Evolutionary conservation across 2,797 vertebrate species (phyloP), one percentile per base, ranked within the genome.

Genomic region (Saxicola maurus): DNA sequence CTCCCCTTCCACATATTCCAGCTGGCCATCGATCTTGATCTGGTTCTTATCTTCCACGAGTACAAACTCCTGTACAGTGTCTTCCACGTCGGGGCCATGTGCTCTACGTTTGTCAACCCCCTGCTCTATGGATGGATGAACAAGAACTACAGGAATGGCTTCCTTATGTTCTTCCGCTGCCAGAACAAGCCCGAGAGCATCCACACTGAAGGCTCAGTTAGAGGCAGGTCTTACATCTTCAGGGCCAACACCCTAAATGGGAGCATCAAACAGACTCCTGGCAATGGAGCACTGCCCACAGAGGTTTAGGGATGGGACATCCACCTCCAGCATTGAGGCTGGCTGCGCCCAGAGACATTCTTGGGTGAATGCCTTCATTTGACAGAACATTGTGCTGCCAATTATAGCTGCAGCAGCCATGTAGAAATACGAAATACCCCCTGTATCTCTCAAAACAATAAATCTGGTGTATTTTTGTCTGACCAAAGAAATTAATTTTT

Each of bases 71-170:
- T 99, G 65, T 99, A 98, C 91, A 98, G 98, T 0, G 91, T 99
- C 68, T 99, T 99, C 94, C 98, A 99, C 7, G 98, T 99, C 0
- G 96, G 98, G 69, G 98, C 98, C 37, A 99, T 99, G 98, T 99
- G 98, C 86, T 99, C 98, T 8, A 99, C 98, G 1, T 99, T 98
- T 85, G 96, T 97, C 87, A 99, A 99, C 93, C 98, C 98, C 13
- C 76, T 99, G 35, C 97, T 99, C 31, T 99, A 99, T 0, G 98
- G 98, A 42, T 99, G 98, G 98, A 99, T 99, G 98, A 99, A 99
- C 96, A 98, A 98, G 95, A 99, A 99, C 97, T 99, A 99, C 96
- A 97, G 98, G 92, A 99, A 98, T 0, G 98, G 98, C 52, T 99
- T 99, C 96, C 97, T 99, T 42, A 98, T 98, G 97, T 98, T 99